phyloP scores from a whole-genome alignment of 2,113 vertebrate genomes.

The Gnathonemus echidnorhynchus region DNA sequence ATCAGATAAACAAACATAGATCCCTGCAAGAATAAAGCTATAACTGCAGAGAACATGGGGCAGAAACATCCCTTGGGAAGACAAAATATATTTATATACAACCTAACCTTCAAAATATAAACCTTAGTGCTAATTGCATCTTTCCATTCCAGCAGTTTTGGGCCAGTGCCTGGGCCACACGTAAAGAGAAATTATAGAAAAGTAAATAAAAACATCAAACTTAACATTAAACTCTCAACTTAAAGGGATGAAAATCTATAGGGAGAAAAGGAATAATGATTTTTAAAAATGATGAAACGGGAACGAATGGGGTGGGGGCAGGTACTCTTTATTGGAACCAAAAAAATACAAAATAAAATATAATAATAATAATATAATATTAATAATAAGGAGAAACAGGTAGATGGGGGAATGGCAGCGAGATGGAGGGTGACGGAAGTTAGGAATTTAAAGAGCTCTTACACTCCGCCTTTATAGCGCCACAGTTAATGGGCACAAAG shows the following conservation, averaged over 20 bases:
- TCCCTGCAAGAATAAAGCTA: neutral
- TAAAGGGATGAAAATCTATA: constrained; percentile 9
- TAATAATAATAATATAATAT: constrained; percentile 57
- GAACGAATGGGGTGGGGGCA: constrained; percentile 61
- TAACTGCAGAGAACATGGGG: constrained; percentile 36
- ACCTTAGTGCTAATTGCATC: constrained; percentile 22
- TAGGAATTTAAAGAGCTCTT: constrained; percentile 99
- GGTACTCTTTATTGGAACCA: constrained; percentile 74
- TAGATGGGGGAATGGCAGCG: constrained; percentile 30
- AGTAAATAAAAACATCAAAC: neutral
- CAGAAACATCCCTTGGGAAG: constrained; percentile 53
- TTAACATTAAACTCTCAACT: neutral
- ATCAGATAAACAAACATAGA: neutral
- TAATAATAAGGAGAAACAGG: constrained; percentile 49
- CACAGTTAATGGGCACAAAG: constrained; percentile 99
- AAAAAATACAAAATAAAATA: constrained; percentile 58
- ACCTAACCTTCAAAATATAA: constrained; percentile 45
- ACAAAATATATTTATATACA: constrained; percentile 55
- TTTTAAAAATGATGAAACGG: constrained; percentile 63
- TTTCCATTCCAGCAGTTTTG: neutral
- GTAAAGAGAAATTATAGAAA: neutral
- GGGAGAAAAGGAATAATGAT: constrained; percentile 17
- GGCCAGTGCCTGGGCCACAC: neutral
- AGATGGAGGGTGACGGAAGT: constrained; percentile 64
- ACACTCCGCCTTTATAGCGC: constrained; percentile 99